Percentiles rank a stretch among this genome's conserved stretches.
phyloP scores from a whole-genome alignment of 2,888 invertebrate genomes.

The Isoperla grammatica region DNA sequence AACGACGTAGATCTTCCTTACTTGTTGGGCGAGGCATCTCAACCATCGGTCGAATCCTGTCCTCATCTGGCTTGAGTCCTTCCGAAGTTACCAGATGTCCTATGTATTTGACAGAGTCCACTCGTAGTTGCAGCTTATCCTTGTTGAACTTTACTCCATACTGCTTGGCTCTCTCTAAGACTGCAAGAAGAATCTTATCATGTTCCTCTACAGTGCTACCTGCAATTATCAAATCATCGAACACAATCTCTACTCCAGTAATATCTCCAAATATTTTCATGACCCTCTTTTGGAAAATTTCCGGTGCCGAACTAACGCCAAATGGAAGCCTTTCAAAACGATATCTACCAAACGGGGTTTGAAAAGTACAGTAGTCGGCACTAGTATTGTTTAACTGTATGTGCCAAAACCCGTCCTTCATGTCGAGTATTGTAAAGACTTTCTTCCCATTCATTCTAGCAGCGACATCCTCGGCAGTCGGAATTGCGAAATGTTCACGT shows the following conservation, averaged over 20 bases:
- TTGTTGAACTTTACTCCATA: constrained; percentile 17
- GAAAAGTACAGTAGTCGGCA: constrained; percentile 17
- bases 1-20: constrained; percentile 34
- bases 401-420: constrained; percentile 23
- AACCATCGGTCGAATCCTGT: neutral
- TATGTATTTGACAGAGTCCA: constrained; percentile 13
- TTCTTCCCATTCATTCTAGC: constrained; percentile 4
- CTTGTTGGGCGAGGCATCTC: constrained; percentile 29
- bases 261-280: constrained; percentile 21
- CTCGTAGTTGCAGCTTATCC: constrained; percentile 12
- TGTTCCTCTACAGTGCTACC: constrained; percentile 14
- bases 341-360: constrained; percentile 22
- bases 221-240: constrained; percentile 24
- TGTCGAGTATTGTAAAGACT: constrained; percentile 20
- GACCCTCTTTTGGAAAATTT: constrained; percentile 21
- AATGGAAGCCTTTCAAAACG: constrained; percentile 17
- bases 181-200: constrained; percentile 15
- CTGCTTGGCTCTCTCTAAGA: constrained; percentile 17
- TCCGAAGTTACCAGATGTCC: constrained; percentile 11
- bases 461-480: constrained; percentile 20
- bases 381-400: constrained; percentile 13
- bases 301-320: constrained; percentile 20
- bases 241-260: constrained; percentile 6
- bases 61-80: constrained; percentile 2
- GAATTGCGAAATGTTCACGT: constrained; percentile 1